phyloP scores from a whole-genome alignment of 2,797 vertebrate species.

The Sternarchorhynchus goeldii region DNA sequence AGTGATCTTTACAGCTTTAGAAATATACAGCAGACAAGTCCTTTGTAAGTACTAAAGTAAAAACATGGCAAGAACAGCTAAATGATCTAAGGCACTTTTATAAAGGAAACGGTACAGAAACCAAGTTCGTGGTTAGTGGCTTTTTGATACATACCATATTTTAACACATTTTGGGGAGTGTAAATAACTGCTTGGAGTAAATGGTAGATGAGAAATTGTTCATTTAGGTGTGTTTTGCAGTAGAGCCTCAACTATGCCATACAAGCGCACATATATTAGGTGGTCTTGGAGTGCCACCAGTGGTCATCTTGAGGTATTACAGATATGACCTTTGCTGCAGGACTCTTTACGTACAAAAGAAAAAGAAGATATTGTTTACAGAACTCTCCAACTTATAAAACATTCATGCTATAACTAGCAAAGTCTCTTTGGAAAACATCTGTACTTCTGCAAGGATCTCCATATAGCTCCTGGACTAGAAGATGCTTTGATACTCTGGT shows the following conservation, averaged over 20 bases:
- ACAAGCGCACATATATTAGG: no score
- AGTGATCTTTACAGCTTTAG: slow-evolving; percentile 23
- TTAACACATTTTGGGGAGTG: background rate
- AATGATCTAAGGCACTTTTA: slow-evolving; percentile 23
- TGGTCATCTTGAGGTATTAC: slow-evolving; percentile 8
- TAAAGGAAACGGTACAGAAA: background rate
- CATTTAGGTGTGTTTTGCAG: background rate
- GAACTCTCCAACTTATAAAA: background rate
- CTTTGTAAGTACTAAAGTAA: background rate
- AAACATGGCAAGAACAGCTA: background rate
- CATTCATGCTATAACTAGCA: slow-evolving; percentile 1
- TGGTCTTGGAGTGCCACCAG: slow-evolving; percentile 24
- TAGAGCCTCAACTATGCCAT: background rate
- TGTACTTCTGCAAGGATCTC: background rate
- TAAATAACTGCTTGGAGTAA: background rate
- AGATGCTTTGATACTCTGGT: background rate
- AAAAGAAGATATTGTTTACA: background rate
- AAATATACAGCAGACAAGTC: slow-evolving; percentile 22
- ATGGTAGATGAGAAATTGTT: background rate
- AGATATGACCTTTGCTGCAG: background rate
- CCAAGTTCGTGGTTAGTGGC: no score
- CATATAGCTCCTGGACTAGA: background rate
- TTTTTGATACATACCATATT: background rate
- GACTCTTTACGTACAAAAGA: background rate
- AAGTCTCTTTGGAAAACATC: slow-evolving; percentile 1